These are phyloP conservation scores for Hapalemur alaotrensis DNA, from an alignment of 2,797 vertebrate genomes.

Conservation along the genomic window DNA sequence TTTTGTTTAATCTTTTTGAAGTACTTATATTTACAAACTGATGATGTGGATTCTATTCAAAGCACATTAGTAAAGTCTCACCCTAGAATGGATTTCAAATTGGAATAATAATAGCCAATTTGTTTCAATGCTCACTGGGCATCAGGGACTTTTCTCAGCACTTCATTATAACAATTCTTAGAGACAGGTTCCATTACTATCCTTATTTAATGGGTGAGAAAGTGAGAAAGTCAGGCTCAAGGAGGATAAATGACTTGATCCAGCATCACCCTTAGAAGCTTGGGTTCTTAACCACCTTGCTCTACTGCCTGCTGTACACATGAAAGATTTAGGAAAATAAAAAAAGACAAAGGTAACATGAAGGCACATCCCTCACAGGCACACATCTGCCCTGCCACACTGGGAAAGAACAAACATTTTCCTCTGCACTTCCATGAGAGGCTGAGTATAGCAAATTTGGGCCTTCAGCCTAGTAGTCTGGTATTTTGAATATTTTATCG, in stretches of 20 bases:
- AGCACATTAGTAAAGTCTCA: neutral
- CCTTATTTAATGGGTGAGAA: neutral
- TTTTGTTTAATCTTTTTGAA: constrained; percentile 16
- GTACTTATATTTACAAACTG: neutral
- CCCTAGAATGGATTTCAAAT: neutral
- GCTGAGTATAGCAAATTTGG: neutral
- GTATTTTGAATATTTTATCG: neutral
- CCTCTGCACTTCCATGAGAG: neutral
- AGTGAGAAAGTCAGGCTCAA: neutral
- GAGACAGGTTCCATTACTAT: neutral
- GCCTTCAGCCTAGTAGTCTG: neutral
- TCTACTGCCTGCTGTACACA: too few relatives aligned
- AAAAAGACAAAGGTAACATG: neutral
- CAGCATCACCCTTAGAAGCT: neutral
- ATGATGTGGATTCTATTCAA: neutral
- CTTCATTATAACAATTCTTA: neutral
- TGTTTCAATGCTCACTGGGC: neutral
- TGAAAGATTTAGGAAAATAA: neutral
- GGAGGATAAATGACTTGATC: neutral
- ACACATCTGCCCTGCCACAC: neutral
- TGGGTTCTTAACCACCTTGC: neutral
- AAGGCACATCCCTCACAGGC: accelerated
- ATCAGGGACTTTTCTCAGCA: neutral
- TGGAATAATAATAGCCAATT: neutral
- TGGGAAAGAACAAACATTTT: neutral